Evolutionary conservation across 1,140 invertebrate genomes (phyloP).

Genomic region (Calosoma granatense): DNA sequence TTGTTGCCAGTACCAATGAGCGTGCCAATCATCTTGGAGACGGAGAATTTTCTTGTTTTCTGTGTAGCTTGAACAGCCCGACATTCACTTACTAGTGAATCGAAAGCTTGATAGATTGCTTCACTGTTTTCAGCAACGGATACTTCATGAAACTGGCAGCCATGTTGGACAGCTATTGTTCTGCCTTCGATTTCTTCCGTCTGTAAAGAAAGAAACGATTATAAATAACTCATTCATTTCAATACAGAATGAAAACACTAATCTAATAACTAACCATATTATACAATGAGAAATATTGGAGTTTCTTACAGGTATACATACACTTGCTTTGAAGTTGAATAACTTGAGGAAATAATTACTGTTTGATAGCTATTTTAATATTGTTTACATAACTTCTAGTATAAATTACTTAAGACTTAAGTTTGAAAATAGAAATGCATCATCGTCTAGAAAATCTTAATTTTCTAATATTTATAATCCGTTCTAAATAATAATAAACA

Average conservation of each 20-base stretch:
- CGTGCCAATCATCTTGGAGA: conserved; percentile 69
- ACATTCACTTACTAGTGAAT: conserved; percentile 53
- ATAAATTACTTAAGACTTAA: too few species aligned
- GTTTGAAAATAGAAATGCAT: too few species aligned
- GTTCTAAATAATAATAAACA: too few species aligned
- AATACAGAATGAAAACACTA: neutral
- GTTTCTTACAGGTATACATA: too few species aligned
- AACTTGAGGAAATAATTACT: too few species aligned
- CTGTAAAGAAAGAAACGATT: conserved; percentile 35
- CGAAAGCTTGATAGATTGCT: conserved; percentile 57
- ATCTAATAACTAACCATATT: neutral
- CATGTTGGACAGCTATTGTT: conserved; percentile 48
- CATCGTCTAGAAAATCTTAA: too few species aligned
- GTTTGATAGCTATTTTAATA: too few species aligned
- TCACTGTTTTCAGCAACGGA: conserved; percentile 66
- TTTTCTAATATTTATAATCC: too few species aligned
- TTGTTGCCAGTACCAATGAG: conserved; percentile 48
- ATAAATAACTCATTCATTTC: conserved; percentile 13
- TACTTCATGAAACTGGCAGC: conserved; percentile 62
- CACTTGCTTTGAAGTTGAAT: too few species aligned
- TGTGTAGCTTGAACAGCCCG: conserved; percentile 40
- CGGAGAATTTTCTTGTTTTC: conserved; percentile 59
- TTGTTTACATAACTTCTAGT: too few species aligned
- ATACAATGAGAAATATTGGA: neutral
- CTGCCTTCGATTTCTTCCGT: conserved; percentile 60